Percentiles rank a stretch among this genome's conserved stretches.
phyloP scores from a whole-genome alignment of 2,888 invertebrate genomes.

The Thalpophila matura region DNA sequence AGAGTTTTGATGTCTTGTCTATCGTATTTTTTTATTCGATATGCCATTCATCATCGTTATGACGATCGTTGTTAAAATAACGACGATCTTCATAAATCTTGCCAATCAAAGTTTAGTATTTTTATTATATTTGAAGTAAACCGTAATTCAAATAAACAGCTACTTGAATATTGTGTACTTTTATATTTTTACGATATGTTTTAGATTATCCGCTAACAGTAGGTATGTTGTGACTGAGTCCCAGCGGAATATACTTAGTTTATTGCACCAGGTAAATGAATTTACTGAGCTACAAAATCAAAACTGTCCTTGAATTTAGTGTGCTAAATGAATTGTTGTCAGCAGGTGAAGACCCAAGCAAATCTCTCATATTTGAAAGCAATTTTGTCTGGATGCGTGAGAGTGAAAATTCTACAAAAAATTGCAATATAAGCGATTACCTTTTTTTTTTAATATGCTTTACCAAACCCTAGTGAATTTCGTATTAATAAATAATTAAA shows the following conservation, averaged over 20 bases:
- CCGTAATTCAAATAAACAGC: slow-evolving; percentile 3
- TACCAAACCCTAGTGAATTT: too few relatives aligned
- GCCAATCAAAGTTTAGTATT: not conserved
- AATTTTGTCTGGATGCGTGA: too few relatives aligned
- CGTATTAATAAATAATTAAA: too few relatives aligned
- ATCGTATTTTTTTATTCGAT: slow-evolving; percentile 18
- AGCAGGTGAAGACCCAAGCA: too few relatives aligned
- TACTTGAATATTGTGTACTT: not conserved
- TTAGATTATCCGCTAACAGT: not conserved
- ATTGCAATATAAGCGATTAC: too few relatives aligned
- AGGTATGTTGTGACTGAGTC: slow-evolving; percentile 7
- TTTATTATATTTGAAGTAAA: not conserved
- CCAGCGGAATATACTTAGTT: slow-evolving; percentile 15
- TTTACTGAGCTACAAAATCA: not conserved
- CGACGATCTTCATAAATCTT: slow-evolving; percentile 10
- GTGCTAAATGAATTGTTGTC: slow-evolving; percentile 20
- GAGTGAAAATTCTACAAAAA: too few relatives aligned
- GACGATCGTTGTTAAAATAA: slow-evolving; percentile 3
- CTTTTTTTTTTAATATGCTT: too few relatives aligned
- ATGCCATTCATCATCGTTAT: slow-evolving; percentile 2
- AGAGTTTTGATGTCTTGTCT: slow-evolving; percentile 22
- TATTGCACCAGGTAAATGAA: slow-evolving; percentile 15
- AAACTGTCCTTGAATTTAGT: slow-evolving; percentile 36
- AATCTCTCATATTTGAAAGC: too few relatives aligned
- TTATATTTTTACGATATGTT: not conserved